A percentile compares a stretch with the other conserved stretches of the same genome.
Evolutionary conservation across 2,888 invertebrate genomes (phyloP).

Genomic region (Thera britannica): DNA sequence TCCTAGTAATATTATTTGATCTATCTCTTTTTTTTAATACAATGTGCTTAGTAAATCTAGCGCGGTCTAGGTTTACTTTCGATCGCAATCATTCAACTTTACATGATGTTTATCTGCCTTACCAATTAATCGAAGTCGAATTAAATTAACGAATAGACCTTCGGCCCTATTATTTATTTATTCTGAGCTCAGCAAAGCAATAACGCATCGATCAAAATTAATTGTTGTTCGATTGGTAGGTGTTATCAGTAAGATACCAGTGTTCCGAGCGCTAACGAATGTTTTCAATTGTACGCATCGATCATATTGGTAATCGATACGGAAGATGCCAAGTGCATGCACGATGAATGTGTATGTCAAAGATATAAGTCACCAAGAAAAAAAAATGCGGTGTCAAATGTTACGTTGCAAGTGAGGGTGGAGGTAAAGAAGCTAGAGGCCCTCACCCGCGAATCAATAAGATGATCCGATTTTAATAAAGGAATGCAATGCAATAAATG

Average conservation of each 20-base stretch:
- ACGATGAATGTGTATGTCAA: slow-evolving; percentile 1
- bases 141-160: slow-evolving; percentile 8
- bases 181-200: slow-evolving; percentile 14
- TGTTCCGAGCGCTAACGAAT: slow-evolving; percentile 51
- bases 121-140: slow-evolving; percentile 16
- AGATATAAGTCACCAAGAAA: neutral
- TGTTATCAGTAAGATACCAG: slow-evolving; percentile 53
- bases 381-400: neutral
- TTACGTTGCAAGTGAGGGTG: neutral
- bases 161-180: slow-evolving; percentile 20
- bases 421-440: neutral
- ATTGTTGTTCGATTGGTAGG: slow-evolving; percentile 61
- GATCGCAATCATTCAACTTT: slow-evolving; percentile 6
- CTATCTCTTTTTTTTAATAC: neutral
- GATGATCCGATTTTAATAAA: neutral
- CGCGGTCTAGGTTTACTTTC: slow-evolving; percentile 1
- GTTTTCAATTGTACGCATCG: slow-evolving; percentile 56
- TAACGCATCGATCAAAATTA: slow-evolving; percentile 66
- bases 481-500: neutral
- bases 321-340: neutral
- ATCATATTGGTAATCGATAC: slow-evolving; percentile 44
- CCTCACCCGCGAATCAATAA: neutral
- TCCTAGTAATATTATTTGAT: neutral
- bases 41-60: neutral
- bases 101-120: slow-evolving; percentile 12